Conservation (phyloP, 2,888 invertebrate genomes). For the Timema podura region DNA sequence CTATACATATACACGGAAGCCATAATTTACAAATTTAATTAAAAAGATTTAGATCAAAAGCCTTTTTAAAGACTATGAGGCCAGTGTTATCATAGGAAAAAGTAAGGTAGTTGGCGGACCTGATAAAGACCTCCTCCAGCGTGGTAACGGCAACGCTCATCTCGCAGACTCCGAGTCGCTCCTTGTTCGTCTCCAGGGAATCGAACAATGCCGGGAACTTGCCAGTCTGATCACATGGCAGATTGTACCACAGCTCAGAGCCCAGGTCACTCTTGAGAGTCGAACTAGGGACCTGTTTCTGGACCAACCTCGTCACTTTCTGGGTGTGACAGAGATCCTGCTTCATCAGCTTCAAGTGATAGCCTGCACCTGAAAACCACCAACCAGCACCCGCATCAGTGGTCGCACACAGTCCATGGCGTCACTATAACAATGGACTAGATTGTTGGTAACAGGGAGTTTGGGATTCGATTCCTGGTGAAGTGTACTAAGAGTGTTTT, state of each 20-base stretch:
- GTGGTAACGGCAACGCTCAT: conserved; percentile 84
- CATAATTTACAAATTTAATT: no score
- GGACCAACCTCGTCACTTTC: conserved; percentile 41
- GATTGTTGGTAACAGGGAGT: no score
- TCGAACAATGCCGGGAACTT: conserved; percentile 60
- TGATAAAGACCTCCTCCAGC: conserved; percentile 88
- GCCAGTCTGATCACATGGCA: conserved; percentile 54
- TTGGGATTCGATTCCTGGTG: no score
- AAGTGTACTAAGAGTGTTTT: no score
- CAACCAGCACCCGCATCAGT: not conserved
- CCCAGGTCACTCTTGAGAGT: conserved; percentile 44
- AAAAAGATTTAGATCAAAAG: no score
- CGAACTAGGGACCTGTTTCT: conserved; percentile 45
- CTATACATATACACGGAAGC: no score
- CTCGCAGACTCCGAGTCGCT: conserved; percentile 62
- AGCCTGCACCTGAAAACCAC: conserved; percentile 59
- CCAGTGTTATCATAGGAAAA: no score
- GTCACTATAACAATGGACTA: no score
- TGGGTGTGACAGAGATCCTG: conserved; percentile 38
- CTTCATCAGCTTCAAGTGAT: conserved; percentile 61
- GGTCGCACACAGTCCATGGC: no score
- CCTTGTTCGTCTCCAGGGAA: conserved; percentile 56
- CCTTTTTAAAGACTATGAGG: no score
- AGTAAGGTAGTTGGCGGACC: conserved; percentile 35
- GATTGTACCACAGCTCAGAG: conserved; percentile 49